Evolutionary conservation across 2,797 vertebrate genomes (phyloP).

Genomic region (Furcifer pardalis): DNA sequence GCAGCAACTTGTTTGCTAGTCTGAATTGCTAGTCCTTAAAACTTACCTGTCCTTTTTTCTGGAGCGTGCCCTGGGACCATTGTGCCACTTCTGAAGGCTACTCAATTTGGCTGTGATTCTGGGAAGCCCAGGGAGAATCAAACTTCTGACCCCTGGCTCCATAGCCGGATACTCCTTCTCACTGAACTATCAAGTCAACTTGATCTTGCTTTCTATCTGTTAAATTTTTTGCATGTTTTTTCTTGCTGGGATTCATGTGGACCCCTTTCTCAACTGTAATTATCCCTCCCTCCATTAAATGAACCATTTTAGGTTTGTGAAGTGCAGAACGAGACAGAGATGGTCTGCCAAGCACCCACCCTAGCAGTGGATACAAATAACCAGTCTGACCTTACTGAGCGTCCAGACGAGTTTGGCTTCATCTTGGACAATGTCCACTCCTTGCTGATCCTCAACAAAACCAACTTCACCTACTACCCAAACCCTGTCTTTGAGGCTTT

Average conservation of each 20-base stretch:
- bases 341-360: conserved; percentile 94
- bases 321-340: conserved; percentile 88
- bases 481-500: conserved; percentile 94
- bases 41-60: too few species aligned
- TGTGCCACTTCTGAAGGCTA: too few species aligned
- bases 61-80: too few species aligned
- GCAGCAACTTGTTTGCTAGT: too few species aligned
- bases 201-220: background rate
- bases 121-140: too few species aligned
- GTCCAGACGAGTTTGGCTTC: conserved; percentile 95
- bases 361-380: conserved; percentile 83
- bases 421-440: conserved; percentile 93
- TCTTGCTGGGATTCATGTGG: background rate
- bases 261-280: background rate
- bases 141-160: too few species aligned
- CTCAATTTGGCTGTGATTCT: too few species aligned
- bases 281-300: background rate
- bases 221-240: background rate
- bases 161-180: too few species aligned
- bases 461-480: conserved; percentile 94
- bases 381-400: conserved; percentile 83
- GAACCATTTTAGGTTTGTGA: conserved; percentile 82
- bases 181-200: too few species aligned
- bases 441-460: conserved; percentile 91
- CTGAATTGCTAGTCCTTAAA: too few species aligned